Base-by-base conservation (phyloP, 2,113 vertebrate species). In the Climacteris rufus region DNA sequence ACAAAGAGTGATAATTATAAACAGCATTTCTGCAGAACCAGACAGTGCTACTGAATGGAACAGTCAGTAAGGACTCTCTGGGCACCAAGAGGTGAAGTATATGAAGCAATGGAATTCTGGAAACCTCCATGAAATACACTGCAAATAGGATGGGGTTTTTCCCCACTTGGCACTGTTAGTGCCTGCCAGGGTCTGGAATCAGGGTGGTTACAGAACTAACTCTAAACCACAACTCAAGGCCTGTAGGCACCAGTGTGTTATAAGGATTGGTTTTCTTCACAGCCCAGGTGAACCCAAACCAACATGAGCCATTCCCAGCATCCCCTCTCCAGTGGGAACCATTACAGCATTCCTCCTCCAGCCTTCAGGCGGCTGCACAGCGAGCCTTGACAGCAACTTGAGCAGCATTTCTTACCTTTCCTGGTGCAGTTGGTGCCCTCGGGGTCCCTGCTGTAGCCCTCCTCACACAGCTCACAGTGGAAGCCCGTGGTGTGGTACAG, bases 401-500 rank as follows among this genome's bases (percentile, higher is more conserved):
- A 89, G 56, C 61, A 85, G 66, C 47, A 18, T 1, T 18, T 17
- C 83, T 97, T 98, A 99, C 99, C 98, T 98, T 84, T 97, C 79
- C 89, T 97, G 92, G 98, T 98, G 98, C 99, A 99, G 97, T 98
- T 99, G 61, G 97, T 98, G 23, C 97, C 97, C 40, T 85, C 90
- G 3, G 96, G 96, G 13, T 98, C 98, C 60, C 96, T 98, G 6
- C 30, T 23, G 68, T 98, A 99, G 50, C 99, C 99, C 0, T 98
- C 97, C 37, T 98, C 96, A 15, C 99, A 99, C 31, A 95, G 93
- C 88, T 99, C 98, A 33, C 99, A 99, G 79, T 93, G 97, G 40
- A 96, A 83, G 8, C 99, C 99, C 0, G 97, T 76, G 1, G 99
- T 99, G 98, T 98, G 98, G 96, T 99, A 98, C 54, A 98, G 97